A percentile compares a stretch with the other conserved stretches of the same genome.
Evolutionary conservation across 2,797 vertebrate species (phyloP).

Genomic region (Acanthurus lineatus): DNA sequence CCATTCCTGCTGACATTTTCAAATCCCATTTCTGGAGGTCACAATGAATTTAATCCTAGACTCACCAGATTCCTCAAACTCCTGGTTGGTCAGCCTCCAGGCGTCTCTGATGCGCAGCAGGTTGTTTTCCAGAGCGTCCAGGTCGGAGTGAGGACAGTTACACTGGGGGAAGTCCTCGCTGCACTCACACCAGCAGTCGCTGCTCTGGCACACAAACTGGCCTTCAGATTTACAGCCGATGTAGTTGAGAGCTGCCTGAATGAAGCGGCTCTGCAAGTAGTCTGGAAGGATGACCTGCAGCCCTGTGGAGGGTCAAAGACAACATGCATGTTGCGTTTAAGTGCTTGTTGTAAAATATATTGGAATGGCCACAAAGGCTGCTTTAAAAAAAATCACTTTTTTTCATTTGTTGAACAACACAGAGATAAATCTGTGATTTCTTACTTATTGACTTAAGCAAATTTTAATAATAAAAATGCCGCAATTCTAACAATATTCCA

Average conservation of each 20-base stretch:
- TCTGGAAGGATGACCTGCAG: conserved; percentile 93
- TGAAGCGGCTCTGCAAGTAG: conserved; percentile 92
- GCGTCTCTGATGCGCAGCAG: conserved; percentile 89
- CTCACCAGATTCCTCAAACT: conserved; percentile 95
- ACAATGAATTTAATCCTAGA: conserved; percentile 35
- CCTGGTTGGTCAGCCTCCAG: conserved; percentile 89
- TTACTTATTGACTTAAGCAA: no score
- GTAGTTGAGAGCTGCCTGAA: conserved; percentile 94
- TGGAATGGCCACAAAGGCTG: no score
- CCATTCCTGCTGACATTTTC: conserved; percentile 55
- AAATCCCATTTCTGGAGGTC: conserved; percentile 27
- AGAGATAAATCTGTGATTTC: no score
- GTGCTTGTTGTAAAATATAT: no score
- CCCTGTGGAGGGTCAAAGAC: conserved; percentile 78
- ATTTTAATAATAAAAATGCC: no score
- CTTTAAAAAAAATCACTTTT: no score
- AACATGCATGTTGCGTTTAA: not conserved
- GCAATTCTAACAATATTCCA: no score
- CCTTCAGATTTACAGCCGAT: conserved; percentile 96
- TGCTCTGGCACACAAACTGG: conserved; percentile 91
- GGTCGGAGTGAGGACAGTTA: conserved; percentile 94
- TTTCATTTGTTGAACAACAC: no score
- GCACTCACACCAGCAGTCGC: conserved; percentile 97
- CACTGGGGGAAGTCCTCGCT: conserved; percentile 90
- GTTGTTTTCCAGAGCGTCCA: conserved; percentile 91